Percentiles rank a stretch among this genome's conserved stretches.
Evolutionary conservation across 1,140 invertebrate genomes (phyloP).

Genomic region (Heliconius hermathena): DNA sequence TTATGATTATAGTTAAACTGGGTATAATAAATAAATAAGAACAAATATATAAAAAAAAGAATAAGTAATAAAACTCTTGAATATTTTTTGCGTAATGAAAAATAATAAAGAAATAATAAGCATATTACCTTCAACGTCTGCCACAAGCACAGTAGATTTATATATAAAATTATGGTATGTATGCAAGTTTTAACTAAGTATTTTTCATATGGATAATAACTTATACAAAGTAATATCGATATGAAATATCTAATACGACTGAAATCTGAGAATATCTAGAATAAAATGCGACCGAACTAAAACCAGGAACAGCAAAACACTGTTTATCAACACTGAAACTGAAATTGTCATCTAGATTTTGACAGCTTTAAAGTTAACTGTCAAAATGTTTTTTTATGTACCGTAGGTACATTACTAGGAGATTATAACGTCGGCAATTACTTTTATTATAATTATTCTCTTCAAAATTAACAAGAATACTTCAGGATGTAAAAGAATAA

Average conservation of each 20-base stretch:
- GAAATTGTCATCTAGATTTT: constrained; percentile 8
- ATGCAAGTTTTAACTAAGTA: neutral
- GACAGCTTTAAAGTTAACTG: neutral
- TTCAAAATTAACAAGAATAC: no score
- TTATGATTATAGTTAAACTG: no score
- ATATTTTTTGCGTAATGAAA: neutral
- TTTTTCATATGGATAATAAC: neutral
- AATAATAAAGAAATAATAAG: neutral
- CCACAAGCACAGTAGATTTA: neutral
- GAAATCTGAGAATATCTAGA: neutral
- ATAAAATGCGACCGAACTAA: neutral
- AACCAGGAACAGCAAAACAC: neutral
- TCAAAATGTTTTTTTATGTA: neutral
- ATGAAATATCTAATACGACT: neutral
- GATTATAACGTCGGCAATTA: no score
- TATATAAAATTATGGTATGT: neutral
- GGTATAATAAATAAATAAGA: neutral
- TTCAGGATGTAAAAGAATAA: no score
- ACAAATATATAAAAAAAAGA: neutral
- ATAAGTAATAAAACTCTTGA: neutral
- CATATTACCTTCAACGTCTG: neutral
- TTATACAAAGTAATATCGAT: neutral
- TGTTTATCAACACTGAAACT: neutral
- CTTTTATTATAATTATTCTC: no score
- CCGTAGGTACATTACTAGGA: no score